Evolutionary conservation across 2,113 vertebrate genomes (phyloP).

Genomic region (Gadus macrocephalus): DNA sequence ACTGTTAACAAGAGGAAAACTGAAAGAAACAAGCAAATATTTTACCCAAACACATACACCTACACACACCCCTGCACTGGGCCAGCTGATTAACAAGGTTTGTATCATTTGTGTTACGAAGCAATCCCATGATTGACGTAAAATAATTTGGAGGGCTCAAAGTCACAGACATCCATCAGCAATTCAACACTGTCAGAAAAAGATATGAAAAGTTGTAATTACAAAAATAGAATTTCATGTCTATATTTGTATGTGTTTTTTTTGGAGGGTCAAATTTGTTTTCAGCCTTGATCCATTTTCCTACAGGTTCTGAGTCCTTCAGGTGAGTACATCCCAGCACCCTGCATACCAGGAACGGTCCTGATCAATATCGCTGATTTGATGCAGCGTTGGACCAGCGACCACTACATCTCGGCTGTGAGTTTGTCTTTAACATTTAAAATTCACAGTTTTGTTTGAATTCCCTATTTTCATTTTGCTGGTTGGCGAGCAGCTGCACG

Average conservation of each 20-base stretch:
- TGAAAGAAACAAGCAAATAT: background rate
- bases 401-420: constrained; percentile 70
- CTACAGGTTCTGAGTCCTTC: constrained; percentile 58
- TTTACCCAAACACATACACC: background rate
- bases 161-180: no score
- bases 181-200: background rate
- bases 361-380: constrained; percentile 72
- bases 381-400: constrained; percentile 76
- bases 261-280: background rate
- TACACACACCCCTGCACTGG: background rate
- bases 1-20: no score
- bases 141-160: background rate
- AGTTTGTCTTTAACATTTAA: constrained; percentile 19
- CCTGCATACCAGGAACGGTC: constrained; percentile 61
- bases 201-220: background rate
- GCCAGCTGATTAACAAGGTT: background rate
- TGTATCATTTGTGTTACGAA: background rate
- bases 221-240: background rate
- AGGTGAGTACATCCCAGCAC: constrained; percentile 58
- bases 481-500: background rate
- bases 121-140: background rate
- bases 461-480: background rate
- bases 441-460: background rate
- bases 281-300: background rate
- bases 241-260: background rate